Evolutionary conservation across 2,113 vertebrate species (phyloP).

Genomic region (Cichladusa arquata): DNA sequence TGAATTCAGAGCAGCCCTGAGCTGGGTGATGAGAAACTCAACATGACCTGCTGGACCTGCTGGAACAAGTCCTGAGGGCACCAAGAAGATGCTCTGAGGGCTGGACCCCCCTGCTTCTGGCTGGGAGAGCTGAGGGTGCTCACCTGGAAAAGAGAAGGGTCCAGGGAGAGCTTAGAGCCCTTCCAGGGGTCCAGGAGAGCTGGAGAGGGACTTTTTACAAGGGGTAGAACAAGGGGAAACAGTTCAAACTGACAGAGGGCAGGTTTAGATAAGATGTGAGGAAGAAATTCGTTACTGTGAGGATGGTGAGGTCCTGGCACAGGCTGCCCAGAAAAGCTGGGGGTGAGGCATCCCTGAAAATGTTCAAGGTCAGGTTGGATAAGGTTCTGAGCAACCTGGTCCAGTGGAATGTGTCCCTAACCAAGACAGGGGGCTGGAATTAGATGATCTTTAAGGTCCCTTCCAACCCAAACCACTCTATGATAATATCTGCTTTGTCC

Average conservation of each 20-base stretch:
- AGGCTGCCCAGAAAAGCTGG: neutral
- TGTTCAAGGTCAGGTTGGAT: neutral
- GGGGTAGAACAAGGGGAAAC: no score
- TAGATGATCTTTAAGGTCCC: neutral
- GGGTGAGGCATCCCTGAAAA: neutral
- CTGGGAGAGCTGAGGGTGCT: neutral
- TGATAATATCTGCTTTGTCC: conserved; percentile 7
- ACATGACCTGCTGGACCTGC: neutral
- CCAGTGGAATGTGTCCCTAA: neutral
- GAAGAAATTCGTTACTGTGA: neutral
- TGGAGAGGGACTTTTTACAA: neutral
- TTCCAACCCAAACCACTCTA: neutral
- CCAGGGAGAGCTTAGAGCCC: neutral
- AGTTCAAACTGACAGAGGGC: neutral
- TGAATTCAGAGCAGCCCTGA: neutral
- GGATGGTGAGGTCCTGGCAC: neutral
- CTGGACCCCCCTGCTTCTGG: neutral
- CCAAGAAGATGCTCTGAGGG: neutral
- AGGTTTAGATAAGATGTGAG: neutral
- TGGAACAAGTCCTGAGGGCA: neutral
- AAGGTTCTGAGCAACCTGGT: neutral
- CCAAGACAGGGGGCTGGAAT: neutral
- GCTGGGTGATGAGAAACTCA: neutral
- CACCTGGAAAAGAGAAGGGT: neutral
- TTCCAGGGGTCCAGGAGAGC: neutral